These are phyloP conservation scores for Corythornis vintsioides DNA, from an alignment of 2,113 vertebrate species.

Conservation along the genomic window DNA sequence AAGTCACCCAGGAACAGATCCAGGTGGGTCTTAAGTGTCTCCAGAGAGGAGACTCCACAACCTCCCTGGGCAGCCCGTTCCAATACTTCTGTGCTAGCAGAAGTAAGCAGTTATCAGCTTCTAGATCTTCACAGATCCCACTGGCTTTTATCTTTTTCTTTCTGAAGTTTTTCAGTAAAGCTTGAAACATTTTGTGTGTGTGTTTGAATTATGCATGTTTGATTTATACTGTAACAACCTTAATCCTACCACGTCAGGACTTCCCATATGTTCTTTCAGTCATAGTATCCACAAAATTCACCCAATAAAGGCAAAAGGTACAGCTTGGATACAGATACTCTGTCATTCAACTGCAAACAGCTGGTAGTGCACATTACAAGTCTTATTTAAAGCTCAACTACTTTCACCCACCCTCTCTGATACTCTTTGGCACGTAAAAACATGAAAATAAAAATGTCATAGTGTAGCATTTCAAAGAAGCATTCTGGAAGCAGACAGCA, in stretches of 20 bases:
- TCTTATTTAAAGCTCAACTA: conserved; percentile 54
- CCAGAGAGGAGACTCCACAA: too few relatives aligned
- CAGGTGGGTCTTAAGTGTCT: too few relatives aligned
- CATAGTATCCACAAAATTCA: neutral
- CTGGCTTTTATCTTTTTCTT: neutral
- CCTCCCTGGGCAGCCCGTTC: too few relatives aligned
- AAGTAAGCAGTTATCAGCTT: neutral
- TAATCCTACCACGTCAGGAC: neutral
- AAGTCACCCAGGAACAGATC: too few relatives aligned
- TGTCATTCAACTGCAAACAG: conserved; percentile 41
- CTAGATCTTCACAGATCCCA: neutral
- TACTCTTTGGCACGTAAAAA: conserved; percentile 30
- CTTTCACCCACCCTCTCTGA: conserved; percentile 25
- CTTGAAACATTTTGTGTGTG: neutral
- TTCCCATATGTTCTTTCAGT: neutral
- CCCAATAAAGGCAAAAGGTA: conserved; percentile 7
- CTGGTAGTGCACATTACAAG: conserved; percentile 36
- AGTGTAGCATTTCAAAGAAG: conserved; percentile 66
- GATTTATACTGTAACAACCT: neutral
- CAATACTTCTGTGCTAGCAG: neutral
- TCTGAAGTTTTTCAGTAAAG: neutral
- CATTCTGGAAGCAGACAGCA: conserved; percentile 52
- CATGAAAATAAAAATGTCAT: conserved; percentile 55
- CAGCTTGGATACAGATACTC: neutral
- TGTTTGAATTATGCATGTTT: neutral